A percentile compares a stretch with the other conserved stretches of the same genome.
Conservation (phyloP, 64 coral and sea anemone species). For the Catalaphyllia jardinei region DNA sequence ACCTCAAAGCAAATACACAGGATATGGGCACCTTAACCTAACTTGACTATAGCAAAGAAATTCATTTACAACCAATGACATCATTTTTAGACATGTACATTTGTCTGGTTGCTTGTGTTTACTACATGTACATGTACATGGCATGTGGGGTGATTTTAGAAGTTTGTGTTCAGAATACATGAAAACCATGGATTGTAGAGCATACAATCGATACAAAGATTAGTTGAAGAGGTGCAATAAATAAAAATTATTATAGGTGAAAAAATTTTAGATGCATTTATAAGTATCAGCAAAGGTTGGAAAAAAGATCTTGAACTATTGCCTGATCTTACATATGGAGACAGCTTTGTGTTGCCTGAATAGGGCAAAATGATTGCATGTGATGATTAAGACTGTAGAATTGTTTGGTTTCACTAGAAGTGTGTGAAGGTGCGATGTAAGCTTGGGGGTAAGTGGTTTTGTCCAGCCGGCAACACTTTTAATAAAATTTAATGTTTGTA, state of each 20-base stretch:
- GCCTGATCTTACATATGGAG: background rate
- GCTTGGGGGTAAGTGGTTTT: too few relatives aligned
- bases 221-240: too few relatives aligned
- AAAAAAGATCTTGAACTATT: background rate
- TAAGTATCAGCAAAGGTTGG: background rate
- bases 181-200: background rate
- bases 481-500: too few relatives aligned
- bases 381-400: background rate
- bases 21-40: too few relatives aligned
- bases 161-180: background rate
- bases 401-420: background rate
- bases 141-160: background rate
- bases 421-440: background rate
- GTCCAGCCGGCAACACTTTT: too few relatives aligned
- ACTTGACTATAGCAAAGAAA: background rate
- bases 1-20: too few relatives aligned
- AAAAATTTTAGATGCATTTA: background rate
- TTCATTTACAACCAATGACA: background rate
- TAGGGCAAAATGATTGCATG: background rate
- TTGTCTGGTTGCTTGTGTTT: background rate
- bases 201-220: too few relatives aligned
- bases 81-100: background rate
- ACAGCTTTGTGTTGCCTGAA: background rate
- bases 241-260: too few relatives aligned
- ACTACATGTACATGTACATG: background rate